Base-by-base conservation (phyloP, 2,113 vertebrate species). In the Python bivittatus region DNA sequence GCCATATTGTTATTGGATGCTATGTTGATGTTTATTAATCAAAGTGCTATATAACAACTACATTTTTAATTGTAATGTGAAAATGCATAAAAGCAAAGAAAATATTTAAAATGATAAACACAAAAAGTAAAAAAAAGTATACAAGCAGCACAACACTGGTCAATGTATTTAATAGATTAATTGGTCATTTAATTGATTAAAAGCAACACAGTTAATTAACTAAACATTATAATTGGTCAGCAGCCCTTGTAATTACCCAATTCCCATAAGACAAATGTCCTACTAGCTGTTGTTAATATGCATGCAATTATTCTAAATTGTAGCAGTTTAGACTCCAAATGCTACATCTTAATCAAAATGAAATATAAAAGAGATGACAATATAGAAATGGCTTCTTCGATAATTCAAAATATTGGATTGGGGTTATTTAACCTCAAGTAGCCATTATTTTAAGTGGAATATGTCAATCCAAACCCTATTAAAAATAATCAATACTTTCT, bases 171-270 rank as follows among this genome's bases (percentile, higher is more conserved):
- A 92, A 92, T 89, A 85, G 44, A 89, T 89, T 85, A 92, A 92
- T 89, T 89, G 91, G 57, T 89, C 88, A 68, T 92, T 89, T 92
- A 84, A 92, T 64, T 92, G 87, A 89, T 89, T 92, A 92, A 89
- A 92, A 89, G 72, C 72, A 85, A 42, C 29, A 53, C 15, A 92
- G 88, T 54, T 92, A 92, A 92, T 92, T 89, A 85, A 68, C 88
- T 89, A 92, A 92, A 92, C 87, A 89, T 89, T 92, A 89, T 92
- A 92, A 92, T 92, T 92, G 91, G 91, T 92, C 72, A 92, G 79
- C 48, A 64, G 88, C 33, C 88, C 91, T 64, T 89, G 57, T 92
- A 92, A 92, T 92, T 92, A 85, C 57, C 91, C 57, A 88, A 56
- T 93, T 91, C 57, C 86, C 90, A 68, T 84, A 85, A 91, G 92